Base-by-base conservation (phyloP, 23 tunicate genomes). In the Trididemnum miniatum region DNA sequence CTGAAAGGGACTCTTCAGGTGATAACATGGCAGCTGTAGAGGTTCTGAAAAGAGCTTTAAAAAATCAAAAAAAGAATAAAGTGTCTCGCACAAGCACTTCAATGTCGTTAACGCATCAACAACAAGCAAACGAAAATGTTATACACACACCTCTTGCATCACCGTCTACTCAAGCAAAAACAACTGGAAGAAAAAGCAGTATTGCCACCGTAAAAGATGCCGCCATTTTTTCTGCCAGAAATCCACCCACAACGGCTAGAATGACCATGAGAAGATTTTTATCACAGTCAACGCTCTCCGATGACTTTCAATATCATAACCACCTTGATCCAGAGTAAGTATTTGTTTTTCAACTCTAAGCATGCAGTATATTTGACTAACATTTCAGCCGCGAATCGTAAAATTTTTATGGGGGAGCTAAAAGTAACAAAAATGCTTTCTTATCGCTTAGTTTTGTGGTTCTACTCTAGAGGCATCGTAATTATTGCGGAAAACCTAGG, bases 21-120 rank as follows among this genome's bases (percentile, higher is more conserved):
- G 65, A 79, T 59, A 86, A 71, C 83, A 27, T 71, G 60, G 36
- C 67, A 23, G 79, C 87, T 12, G 82, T 91, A 30, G 87, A 77
- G 54, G 72, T 76, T 31, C 84, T 91, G 0, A 91, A 91, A 35
- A 90, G 75, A 59, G 87, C 86, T 0, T 34, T 91, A 0, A 83
- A 83, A n/a, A 89, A 91, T 20, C 89, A 91, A 44, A 65, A 85
- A 31, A 86, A 84, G 40, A 72, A 83, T n/a, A 91, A 86, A 69
- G 57, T 86, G 7, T 80, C 90, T 32, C 75, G 97, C 20, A 57
- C 87, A 31, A 86, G 90, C 76, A 86, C 90, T 2, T 81, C 80
- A 4, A 72, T 77, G 0, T 38, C 37, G 2, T n/a, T 33, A 2
- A 30, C 75, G 5, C 38, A 31, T 4, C 38, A 7, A 30, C 38